Evolutionary conservation across 2,888 invertebrate genomes (phyloP), one percentile per base, ranked within the genome.

Genomic region (Graphium colonna): DNA sequence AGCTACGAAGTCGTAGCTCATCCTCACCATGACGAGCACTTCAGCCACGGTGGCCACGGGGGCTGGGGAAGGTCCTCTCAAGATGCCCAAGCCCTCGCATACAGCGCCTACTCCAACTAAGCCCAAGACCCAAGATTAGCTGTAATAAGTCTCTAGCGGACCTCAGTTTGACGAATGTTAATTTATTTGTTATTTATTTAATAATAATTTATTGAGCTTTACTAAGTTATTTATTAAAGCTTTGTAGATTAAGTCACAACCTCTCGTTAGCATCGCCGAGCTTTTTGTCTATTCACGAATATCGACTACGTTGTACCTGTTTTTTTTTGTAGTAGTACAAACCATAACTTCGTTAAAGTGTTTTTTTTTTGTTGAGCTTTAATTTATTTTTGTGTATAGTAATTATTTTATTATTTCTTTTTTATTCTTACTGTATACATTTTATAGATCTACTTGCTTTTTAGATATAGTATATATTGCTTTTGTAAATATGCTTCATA

Each of bases 1-100:
- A 94, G 94, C 71, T 95, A 95, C 73, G 96, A 96, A 69, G 94
- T 95, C 0, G 93, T 94, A 1, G 92, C 93, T 17, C 93, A 93
- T 71, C 93, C 93, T 47, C 93, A 93, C 64, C 92, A 93, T 57
- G 89, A 90, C 10, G 91, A 91, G 54, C 91, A 92, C 63, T 91
- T 89, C 79, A 82, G 90, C 77, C 77, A 90, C 57, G 91, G 89
- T 16, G 88, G 88, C 54, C 92, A 90, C 61, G 91, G 92, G 12
- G 92, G 89, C 18, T 94, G 93, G 76, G 94, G 94, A 61, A 91
- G 95, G 63, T 80, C 94, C 60, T 87, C 93, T 55, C 91, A 91
- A 36, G 92, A 93, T 55, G 92, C 93, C 36, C 93, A 94, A 61
- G 91, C 93, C 60, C 71, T 95, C 72, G 95, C 95, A 44, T 96